Conservation (phyloP, 2,888 invertebrate genomes). For the Aporophyla lueneburgensis region DNA sequence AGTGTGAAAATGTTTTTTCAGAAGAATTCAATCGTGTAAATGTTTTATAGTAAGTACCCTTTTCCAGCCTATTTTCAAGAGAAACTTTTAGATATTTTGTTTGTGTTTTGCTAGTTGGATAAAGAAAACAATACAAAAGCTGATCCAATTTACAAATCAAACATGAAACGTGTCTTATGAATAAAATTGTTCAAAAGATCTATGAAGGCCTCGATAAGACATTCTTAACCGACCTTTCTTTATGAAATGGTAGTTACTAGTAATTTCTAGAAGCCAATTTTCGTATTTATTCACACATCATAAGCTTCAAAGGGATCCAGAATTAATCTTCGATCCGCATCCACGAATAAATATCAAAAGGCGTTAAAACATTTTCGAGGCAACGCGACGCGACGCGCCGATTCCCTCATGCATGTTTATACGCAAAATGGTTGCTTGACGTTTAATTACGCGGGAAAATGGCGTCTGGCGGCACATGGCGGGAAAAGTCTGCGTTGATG, state of each 20-base stretch:
- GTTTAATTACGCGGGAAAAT: slow-evolving; percentile 83
- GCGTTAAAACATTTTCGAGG: slow-evolving; percentile 61
- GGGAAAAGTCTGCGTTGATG: slow-evolving; percentile 59
- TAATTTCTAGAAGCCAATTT: slow-evolving; percentile 25
- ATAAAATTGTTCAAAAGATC: not conserved
- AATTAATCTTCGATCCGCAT: slow-evolving; percentile 63
- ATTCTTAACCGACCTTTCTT: slow-evolving; percentile 1
- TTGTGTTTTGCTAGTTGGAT: not conserved
- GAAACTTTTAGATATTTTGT: not conserved
- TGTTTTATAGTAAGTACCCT: not conserved
- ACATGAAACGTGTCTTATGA: not conserved
- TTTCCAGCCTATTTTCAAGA: slow-evolving; percentile 18
- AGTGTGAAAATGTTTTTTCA: slow-evolving; percentile 16
- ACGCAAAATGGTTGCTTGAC: slow-evolving; percentile 82
- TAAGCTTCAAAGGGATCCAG: slow-evolving; percentile 35
- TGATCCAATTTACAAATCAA: slow-evolving; percentile 6
- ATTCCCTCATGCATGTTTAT: slow-evolving; percentile 75
- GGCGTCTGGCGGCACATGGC: slow-evolving; percentile 60
- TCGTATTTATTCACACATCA: slow-evolving; percentile 25
- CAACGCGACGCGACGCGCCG: slow-evolving; percentile 44
- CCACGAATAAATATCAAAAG: slow-evolving; percentile 58
- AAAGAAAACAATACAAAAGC: not conserved
- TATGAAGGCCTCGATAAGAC: not conserved
- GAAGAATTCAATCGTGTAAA: slow-evolving; percentile 11
- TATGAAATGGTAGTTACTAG: not conserved